These are phyloP conservation scores for Phataginus tetradactyla DNA, from an alignment of 2,797 vertebrate species.

Conservation along the genomic window DNA sequence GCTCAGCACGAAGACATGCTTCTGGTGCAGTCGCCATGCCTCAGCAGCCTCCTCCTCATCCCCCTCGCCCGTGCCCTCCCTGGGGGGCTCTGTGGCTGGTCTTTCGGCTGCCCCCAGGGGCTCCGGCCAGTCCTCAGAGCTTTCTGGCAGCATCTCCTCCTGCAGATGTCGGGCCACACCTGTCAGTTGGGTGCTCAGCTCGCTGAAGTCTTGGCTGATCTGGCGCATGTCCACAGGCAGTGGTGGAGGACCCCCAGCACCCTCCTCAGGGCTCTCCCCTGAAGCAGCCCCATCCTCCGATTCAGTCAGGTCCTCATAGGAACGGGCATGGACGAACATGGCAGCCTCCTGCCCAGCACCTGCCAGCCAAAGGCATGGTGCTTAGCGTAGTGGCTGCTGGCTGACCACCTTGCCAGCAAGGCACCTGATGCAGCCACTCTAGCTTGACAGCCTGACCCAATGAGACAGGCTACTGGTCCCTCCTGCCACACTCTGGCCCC, in stretches of 20 bases:
- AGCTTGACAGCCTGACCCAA: not conserved
- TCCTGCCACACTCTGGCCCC: not conserved
- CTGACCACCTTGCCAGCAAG: not conserved
- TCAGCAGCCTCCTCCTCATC: constrained; percentile 93
- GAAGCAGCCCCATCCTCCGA: constrained; percentile 80
- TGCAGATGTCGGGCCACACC: constrained; percentile 86
- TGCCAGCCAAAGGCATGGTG: constrained; percentile 78
- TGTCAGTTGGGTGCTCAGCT: constrained; percentile 89
- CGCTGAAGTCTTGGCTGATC: constrained; percentile 89
- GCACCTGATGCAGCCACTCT: not conserved
- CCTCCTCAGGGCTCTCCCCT: constrained; percentile 70
- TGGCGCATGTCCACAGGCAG: constrained; percentile 86
- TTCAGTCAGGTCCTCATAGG: constrained; percentile 95
- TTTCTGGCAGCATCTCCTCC: constrained; percentile 86
- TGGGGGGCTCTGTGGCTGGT: constrained; percentile 65
- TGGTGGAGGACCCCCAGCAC: constrained; percentile 66
- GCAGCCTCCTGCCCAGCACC: constrained; percentile 94
- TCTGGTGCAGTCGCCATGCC: constrained; percentile 94
- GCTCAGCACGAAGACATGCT: constrained; percentile 97
- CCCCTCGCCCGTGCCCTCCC: constrained; percentile 80
- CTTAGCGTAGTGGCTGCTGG: not conserved
- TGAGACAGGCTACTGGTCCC: not conserved
- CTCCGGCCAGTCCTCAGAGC: constrained; percentile 84
- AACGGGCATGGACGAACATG: constrained; percentile 95
- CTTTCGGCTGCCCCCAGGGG: not conserved